Conservation (phyloP, 2,797 vertebrate genomes). For the Ciconia nigra region DNA sequence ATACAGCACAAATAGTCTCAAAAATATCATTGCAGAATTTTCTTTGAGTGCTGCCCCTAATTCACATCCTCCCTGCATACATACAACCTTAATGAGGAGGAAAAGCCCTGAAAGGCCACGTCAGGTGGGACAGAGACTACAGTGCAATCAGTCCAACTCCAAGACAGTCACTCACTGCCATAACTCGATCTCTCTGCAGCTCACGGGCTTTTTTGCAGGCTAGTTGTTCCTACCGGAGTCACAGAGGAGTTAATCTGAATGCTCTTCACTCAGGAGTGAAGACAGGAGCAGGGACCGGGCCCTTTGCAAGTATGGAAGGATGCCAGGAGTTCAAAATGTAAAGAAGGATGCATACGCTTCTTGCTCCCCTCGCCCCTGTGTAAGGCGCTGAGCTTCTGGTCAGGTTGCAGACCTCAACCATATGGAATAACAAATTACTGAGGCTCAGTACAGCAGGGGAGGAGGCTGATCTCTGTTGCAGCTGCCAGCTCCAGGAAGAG, state of each 20-base stretch:
- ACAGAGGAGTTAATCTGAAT: background rate
- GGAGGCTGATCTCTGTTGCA: conserved; percentile 25
- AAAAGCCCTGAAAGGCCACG: background rate
- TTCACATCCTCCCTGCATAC: background rate
- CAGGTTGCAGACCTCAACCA: conserved; percentile 16
- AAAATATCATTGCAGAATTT: background rate
- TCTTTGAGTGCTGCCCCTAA: background rate
- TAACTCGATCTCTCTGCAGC: background rate
- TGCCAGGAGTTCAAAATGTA: background rate
- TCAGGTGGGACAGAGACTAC: background rate
- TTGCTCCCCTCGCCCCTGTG: background rate
- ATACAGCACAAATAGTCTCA: background rate
- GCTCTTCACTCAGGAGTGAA: background rate
- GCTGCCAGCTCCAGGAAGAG: conserved; percentile 50
- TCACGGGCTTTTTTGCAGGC: background rate
- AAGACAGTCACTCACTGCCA: background rate
- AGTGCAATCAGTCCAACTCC: background rate
- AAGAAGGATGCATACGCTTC: background rate
- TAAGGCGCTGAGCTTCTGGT: background rate
- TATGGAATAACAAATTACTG: conserved; percentile 46
- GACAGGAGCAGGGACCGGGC: background rate
- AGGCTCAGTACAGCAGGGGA: conserved; percentile 22
- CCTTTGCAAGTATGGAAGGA: background rate
- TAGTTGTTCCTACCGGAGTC: background rate
- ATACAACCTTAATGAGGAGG: background rate